Percentiles rank a stretch among this genome's conserved stretches.
Evolutionary conservation across 2,888 invertebrate genomes (phyloP).

Genomic region (Arenicola marina): DNA sequence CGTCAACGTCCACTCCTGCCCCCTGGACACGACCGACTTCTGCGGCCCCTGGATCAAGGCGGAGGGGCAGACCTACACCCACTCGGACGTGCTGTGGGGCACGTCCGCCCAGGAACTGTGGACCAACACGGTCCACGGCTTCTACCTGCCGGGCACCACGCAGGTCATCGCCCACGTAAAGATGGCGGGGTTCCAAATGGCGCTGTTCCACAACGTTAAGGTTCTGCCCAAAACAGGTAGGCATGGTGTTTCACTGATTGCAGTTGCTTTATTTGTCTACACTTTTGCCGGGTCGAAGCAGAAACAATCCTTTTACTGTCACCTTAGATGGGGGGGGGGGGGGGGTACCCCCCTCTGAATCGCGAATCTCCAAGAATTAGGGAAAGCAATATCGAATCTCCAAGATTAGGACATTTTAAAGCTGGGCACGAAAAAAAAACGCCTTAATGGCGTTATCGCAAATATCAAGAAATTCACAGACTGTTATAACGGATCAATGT

Average conservation of each 20-base stretch:
- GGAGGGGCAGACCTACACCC: slow-evolving; percentile 44
- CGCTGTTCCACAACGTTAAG: slow-evolving; percentile 33
- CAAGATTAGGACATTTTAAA: no score
- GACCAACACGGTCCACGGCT: slow-evolving; percentile 35
- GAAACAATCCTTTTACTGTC: no score
- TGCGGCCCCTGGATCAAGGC: slow-evolving; percentile 54
- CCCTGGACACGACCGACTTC: slow-evolving; percentile 27
- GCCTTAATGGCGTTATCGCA: no score
- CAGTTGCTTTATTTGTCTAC: background rate
- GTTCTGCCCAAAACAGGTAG: slow-evolving; percentile 46
- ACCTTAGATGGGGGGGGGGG: no score
- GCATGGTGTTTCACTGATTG: background rate
- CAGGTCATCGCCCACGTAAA: slow-evolving; percentile 52
- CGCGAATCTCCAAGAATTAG: no score
- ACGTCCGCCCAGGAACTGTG: slow-evolving; percentile 33
- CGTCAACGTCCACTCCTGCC: slow-evolving; percentile 39
- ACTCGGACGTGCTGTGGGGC: slow-evolving; percentile 45
- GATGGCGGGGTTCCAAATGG: slow-evolving; percentile 44
- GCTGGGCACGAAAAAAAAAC: no score
- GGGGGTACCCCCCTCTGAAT: no score
- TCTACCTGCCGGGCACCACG: slow-evolving; percentile 40
- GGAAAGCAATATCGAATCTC: no score
- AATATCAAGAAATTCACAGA: no score
- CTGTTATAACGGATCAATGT: no score
- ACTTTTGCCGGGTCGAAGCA: no score